phyloP scores from a whole-genome alignment of 2,113 vertebrate species.

The Rhinoderma darwinii region DNA sequence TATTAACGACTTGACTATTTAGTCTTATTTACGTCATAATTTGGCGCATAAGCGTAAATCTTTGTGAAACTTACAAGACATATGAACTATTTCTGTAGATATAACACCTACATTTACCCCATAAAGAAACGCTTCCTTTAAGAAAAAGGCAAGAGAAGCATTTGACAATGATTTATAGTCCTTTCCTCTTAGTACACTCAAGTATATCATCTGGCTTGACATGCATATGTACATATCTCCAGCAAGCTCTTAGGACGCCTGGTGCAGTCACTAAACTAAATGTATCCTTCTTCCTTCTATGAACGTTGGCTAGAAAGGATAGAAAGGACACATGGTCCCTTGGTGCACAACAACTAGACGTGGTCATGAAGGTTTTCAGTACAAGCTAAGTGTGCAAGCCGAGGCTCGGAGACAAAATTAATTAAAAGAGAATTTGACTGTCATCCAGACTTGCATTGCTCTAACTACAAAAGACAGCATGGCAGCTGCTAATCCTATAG shows the following conservation, averaged over 20 bases:
- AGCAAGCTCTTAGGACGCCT: constrained; percentile 63
- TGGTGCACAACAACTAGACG: constrained; percentile 58
- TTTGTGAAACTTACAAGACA: not conserved
- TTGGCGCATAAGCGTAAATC: not conserved
- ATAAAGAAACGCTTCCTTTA: constrained; percentile 61
- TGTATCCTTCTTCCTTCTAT: constrained; percentile 63
- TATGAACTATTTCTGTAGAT: constrained; percentile 67
- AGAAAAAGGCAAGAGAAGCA: constrained; percentile 63
- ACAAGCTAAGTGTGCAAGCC: constrained; percentile 51
- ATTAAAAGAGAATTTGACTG: constrained; percentile 64
- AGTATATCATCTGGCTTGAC: constrained; percentile 73
- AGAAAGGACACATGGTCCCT: constrained; percentile 49
- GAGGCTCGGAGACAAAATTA: constrained; percentile 57
- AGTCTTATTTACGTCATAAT: not conserved
- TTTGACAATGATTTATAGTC: constrained; percentile 77
- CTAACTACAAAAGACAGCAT: constrained; percentile 62
- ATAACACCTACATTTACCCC: constrained; percentile 60
- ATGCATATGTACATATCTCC: constrained; percentile 73
- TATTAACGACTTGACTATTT: not conserved
- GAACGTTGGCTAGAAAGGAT: constrained; percentile 38
- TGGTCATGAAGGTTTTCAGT: constrained; percentile 30
- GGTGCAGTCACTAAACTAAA: constrained; percentile 59
- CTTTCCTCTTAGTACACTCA: constrained; percentile 62
- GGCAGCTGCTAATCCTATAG: constrained; percentile 64
- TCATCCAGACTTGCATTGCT: constrained; percentile 63